Percentiles rank a stretch among this genome's conserved stretches.
These are phyloP conservation scores for Zaprionus ghesquierei DNA, from an alignment of 1,140 invertebrate genomes.

Conservation along the genomic window DNA sequence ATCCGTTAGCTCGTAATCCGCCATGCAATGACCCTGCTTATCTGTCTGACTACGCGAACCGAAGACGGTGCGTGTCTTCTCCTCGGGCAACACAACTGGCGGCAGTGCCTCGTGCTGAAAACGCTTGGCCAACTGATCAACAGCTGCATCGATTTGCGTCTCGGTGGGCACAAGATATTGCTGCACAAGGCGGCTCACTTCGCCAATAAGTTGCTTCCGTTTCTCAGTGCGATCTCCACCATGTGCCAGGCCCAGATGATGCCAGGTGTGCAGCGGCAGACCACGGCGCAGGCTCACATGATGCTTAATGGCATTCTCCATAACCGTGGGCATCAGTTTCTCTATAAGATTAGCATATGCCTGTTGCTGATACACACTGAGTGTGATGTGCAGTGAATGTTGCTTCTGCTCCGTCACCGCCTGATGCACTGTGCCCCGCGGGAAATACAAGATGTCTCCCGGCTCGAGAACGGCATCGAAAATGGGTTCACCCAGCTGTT, in stretches of 20 bases:
- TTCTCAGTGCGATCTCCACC: slow-evolving; percentile 83
- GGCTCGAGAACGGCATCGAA: slow-evolving; percentile 90
- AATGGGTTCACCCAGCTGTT: slow-evolving; percentile 91
- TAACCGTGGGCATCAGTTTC: slow-evolving; percentile 89
- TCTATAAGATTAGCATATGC: slow-evolving; percentile 94
- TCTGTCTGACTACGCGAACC: slow-evolving; percentile 88
- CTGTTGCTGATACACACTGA: slow-evolving; percentile 96
- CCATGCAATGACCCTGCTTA: slow-evolving; percentile 85
- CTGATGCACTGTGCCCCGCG: slow-evolving; percentile 97
- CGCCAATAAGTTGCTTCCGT: slow-evolving; percentile 84
- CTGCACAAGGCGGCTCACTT: slow-evolving; percentile 84
- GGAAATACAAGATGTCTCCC: slow-evolving; percentile 96
- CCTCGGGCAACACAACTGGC: slow-evolving; percentile 87
- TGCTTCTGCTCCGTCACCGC: slow-evolving; percentile 88
- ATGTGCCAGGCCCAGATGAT: slow-evolving; percentile 88
- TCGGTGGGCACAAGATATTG: slow-evolving; percentile 73
- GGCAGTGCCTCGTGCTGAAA: slow-evolving; percentile 95
- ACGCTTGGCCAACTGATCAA: slow-evolving; percentile 92
- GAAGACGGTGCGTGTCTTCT: slow-evolving; percentile 87
- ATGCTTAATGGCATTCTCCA: slow-evolving; percentile 88
- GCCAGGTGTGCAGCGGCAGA: slow-evolving; percentile 90
- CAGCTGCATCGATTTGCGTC: slow-evolving; percentile 90
- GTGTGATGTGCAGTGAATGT: slow-evolving; percentile 96
- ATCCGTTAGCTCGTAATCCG: slow-evolving; percentile 86
- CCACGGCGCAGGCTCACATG: slow-evolving; percentile 90